These are phyloP conservation scores for Florisuga fusca DNA, from an alignment of 2,797 vertebrate species.

Conservation along the genomic window DNA sequence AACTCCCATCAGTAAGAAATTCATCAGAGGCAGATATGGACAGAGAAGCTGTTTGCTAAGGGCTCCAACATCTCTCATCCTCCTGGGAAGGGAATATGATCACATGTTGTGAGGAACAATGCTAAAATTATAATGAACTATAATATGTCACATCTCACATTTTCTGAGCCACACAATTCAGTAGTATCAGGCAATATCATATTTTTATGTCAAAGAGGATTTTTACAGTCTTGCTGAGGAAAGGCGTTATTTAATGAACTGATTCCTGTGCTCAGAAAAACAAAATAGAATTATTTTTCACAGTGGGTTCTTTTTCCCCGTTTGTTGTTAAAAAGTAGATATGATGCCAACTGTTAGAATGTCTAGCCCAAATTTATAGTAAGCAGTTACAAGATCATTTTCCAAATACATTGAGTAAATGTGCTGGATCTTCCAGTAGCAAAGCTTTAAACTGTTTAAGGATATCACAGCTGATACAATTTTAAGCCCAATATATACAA, in stretches of 20 bases:
- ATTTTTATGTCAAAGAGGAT: background rate
- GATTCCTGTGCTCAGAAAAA: background rate
- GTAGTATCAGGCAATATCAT: background rate
- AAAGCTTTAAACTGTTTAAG: background rate
- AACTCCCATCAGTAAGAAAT: background rate
- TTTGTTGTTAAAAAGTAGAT: background rate
- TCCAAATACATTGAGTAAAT: background rate
- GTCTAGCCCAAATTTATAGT: background rate
- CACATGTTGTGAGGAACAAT: too few species aligned
- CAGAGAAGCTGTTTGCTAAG: background rate
- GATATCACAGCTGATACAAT: accelerated
- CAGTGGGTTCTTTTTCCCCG: background rate
- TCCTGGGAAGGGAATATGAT: background rate
- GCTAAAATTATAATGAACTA: background rate
- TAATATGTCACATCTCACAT: background rate
- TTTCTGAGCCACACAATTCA: background rate
- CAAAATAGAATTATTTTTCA: background rate
- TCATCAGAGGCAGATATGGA: background rate
- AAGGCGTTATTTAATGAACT: background rate
- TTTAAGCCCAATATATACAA: background rate
- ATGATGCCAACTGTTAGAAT: background rate
- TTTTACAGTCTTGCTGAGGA: background rate
- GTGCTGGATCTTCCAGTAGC: background rate
- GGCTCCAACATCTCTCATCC: background rate
- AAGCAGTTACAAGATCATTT: background rate